Conservation (phyloP, 2,113 vertebrate genomes). For the Chionomys nivalis region DNA sequence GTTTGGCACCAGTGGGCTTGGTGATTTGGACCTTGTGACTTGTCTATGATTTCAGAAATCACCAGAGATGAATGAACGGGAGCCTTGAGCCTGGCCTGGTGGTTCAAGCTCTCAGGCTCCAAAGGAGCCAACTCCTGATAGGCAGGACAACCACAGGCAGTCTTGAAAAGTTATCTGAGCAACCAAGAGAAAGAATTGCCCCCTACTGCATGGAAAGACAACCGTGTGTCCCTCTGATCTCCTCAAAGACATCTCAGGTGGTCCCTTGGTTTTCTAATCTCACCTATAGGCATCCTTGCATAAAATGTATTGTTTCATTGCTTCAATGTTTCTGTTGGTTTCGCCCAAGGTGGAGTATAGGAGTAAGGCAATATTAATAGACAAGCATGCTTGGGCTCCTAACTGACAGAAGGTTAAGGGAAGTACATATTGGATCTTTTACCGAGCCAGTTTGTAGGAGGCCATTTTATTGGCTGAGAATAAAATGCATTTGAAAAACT, state of each 20-base stretch:
- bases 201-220: background rate
- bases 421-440: background rate
- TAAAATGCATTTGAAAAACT: background rate
- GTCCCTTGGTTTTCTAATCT: background rate
- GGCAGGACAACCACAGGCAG: background rate
- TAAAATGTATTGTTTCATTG: background rate
- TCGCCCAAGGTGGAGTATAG: background rate
- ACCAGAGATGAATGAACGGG: background rate
- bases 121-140: background rate
- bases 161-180: background rate
- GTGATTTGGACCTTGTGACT: background rate
- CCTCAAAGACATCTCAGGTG: background rate
- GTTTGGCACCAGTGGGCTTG: background rate
- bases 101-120: background rate
- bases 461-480: slow-evolving; percentile 13
- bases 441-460: background rate
- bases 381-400: background rate
- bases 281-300: background rate
- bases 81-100: background rate
- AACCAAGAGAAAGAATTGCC: background rate
- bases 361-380: background rate
- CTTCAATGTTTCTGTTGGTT: background rate
- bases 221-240: background rate
- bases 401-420: background rate
- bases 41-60: background rate